phyloP scores from a whole-genome alignment of 1,140 invertebrate species.

The Gryon sp. region DNA sequence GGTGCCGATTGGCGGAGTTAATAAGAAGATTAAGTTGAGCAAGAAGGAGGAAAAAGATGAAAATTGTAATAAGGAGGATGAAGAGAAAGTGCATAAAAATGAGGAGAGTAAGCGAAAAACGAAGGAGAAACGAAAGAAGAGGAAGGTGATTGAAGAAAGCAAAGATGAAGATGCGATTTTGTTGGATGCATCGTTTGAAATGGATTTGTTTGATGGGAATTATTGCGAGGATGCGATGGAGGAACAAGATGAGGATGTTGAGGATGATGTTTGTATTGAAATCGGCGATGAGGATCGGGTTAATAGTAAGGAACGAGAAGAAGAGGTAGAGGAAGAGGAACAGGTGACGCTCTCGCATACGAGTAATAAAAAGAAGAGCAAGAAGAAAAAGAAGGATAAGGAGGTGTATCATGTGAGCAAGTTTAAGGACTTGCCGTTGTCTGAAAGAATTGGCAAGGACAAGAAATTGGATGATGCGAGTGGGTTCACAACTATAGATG shows the following conservation, averaged over 20 bases:
- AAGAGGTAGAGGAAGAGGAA: conserved; percentile 66
- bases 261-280: conserved; percentile 59
- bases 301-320: conserved; percentile 57
- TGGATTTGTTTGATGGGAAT: conserved; percentile 12
- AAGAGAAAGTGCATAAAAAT: background rate
- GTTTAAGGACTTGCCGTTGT: conserved; percentile 70
- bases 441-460: conserved; percentile 73
- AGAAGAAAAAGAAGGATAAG: conserved; percentile 75
- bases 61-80: background rate
- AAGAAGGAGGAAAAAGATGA: conserved; percentile 63
- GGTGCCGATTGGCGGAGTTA: conserved; percentile 70
- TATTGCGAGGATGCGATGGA: conserved; percentile 18
- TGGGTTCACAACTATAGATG: conserved; percentile 55
- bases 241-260: conserved; percentile 24
- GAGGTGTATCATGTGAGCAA: conserved; percentile 75
- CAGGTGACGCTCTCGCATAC: conserved; percentile 37
- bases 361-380: conserved; percentile 65
- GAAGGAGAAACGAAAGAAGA: background rate
- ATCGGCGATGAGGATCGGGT: too few species aligned
- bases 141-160: conserved; percentile 35
- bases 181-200: conserved; percentile 34
- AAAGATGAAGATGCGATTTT: conserved; percentile 15
- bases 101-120: conserved; percentile 29
- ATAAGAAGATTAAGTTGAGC: conserved; percentile 76
- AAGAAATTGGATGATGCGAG: conserved; percentile 62